These are phyloP conservation scores for Spodoptera exigua DNA, from an alignment of 2,888 invertebrate species.

Conservation along the genomic window DNA sequence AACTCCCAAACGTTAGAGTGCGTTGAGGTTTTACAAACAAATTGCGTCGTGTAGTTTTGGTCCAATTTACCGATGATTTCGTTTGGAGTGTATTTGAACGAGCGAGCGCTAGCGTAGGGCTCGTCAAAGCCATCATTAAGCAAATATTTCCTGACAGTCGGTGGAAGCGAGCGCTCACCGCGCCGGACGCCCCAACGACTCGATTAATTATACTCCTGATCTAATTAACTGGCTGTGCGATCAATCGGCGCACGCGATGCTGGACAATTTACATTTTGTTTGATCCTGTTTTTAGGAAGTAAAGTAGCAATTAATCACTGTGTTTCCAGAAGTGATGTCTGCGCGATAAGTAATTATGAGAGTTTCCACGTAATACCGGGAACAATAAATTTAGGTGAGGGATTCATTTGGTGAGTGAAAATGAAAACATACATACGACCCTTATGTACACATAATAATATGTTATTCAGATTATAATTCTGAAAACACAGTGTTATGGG, in stretches of 20 bases:
- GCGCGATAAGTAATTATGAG: conserved; percentile 4
- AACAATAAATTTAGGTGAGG: too few species aligned
- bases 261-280: conserved; percentile 54
- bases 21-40: conserved; percentile 9
- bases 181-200: conserved; percentile 57
- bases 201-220: conserved; percentile 70
- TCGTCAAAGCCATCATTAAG: conserved; percentile 69
- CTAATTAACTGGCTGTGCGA: conserved; percentile 67
- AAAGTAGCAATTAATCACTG: conserved; percentile 13
- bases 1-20: conserved; percentile 1
- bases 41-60: conserved; percentile 33
- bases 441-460: conserved; percentile 9
- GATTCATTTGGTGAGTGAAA: too few species aligned
- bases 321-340: background rate
- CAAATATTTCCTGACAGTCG: conserved; percentile 70
- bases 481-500: conserved; percentile 19
- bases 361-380: background rate
- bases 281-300: conserved; percentile 33
- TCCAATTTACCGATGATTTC: conserved; percentile 58
- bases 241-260: conserved; percentile 59
- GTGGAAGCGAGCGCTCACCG: conserved; percentile 44
- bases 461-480: conserved; percentile 30
- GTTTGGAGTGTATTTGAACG: conserved; percentile 59
- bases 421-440: conserved; percentile 23
- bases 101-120: conserved; percentile 34